Percentiles rank a stretch among this genome's conserved stretches.
These are phyloP conservation scores for Hermaeophaga mercurialis DNA, from an alignment of 2,888 invertebrate species.

Conservation along the genomic window DNA sequence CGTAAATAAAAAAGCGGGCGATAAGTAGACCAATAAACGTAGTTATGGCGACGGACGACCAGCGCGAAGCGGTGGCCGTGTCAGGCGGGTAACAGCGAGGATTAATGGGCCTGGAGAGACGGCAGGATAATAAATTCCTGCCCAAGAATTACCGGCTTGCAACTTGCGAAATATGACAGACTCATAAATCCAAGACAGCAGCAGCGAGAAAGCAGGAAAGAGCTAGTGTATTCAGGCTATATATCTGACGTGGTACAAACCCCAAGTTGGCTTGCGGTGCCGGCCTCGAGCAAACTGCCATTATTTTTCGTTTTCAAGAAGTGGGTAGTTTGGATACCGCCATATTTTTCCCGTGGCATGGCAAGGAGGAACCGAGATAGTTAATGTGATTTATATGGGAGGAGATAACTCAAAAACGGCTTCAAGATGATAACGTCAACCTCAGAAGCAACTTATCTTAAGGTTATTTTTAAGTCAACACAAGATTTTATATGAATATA, in stretches of 20 bases:
- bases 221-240: constrained; percentile 53
- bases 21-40: constrained; percentile 35
- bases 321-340: constrained; percentile 49
- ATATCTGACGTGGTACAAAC: constrained; percentile 45
- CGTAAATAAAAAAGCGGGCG: constrained; percentile 27
- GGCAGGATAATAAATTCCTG: constrained; percentile 63
- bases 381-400: constrained; percentile 57
- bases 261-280: constrained; percentile 48
- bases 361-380: constrained; percentile 49
- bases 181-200: constrained; percentile 61
- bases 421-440: constrained; percentile 54
- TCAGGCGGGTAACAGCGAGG: constrained; percentile 47
- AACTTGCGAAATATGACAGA: constrained; percentile 66
- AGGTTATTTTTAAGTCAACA: no score
- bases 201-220: constrained; percentile 52
- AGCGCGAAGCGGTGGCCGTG: constrained; percentile 47
- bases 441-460: constrained; percentile 53
- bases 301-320: constrained; percentile 53
- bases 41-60: constrained; percentile 34
- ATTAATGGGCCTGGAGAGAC: constrained; percentile 61
- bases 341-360: constrained; percentile 52
- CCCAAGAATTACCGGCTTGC: constrained; percentile 65
- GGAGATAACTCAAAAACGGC: constrained; percentile 50
- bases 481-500: no score
- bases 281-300: constrained; percentile 47